A percentile compares a stretch with the other conserved stretches of the same genome.
Evolutionary conservation across 2,888 invertebrate genomes (phyloP).

Genomic region (Biston stratarius): DNA sequence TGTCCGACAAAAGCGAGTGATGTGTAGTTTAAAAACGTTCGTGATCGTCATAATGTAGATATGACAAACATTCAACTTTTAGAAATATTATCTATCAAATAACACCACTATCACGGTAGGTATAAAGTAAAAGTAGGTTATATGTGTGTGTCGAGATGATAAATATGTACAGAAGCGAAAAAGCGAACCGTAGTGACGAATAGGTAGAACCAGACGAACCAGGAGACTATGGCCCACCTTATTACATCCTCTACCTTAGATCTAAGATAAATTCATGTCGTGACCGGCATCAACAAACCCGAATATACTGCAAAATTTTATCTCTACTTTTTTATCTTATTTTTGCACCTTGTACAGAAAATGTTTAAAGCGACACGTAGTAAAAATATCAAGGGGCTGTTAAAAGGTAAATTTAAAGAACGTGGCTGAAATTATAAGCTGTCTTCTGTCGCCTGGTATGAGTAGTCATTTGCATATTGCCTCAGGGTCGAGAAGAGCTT

Average conservation of each 20-base stretch:
- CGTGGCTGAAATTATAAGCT: conserved; percentile 76
- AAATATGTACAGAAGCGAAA: no score
- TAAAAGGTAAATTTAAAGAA: conserved; percentile 79
- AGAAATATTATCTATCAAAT: no score
- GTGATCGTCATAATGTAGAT: no score
- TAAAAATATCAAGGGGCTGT: conserved; percentile 78
- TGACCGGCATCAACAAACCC: conserved; percentile 74
- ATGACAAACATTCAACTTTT: no score
- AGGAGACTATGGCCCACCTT: conserved; percentile 52
- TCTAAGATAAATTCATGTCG: conserved; percentile 75
- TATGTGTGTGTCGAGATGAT: no score
- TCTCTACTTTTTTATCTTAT: conserved; percentile 68
- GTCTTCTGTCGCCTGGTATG: conserved; percentile 55
- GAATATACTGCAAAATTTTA: conserved; percentile 69
- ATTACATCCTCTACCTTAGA: conserved; percentile 69
- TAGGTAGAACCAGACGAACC: neutral
- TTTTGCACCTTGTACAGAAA: conserved; percentile 63
- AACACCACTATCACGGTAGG: no score
- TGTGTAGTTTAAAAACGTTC: no score
- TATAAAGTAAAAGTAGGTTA: no score
- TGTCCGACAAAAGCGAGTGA: no score
- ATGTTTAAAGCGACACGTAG: conserved; percentile 72
- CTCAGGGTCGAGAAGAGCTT: conserved; percentile 45
- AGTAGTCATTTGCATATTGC: conserved; percentile 67
- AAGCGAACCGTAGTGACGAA: no score